Percentiles rank a stretch among this genome's conserved stretches.
These are phyloP conservation scores for Bathynomus jamesi DNA, from an alignment of 1,140 invertebrate genomes.

Conservation along the genomic window DNA sequence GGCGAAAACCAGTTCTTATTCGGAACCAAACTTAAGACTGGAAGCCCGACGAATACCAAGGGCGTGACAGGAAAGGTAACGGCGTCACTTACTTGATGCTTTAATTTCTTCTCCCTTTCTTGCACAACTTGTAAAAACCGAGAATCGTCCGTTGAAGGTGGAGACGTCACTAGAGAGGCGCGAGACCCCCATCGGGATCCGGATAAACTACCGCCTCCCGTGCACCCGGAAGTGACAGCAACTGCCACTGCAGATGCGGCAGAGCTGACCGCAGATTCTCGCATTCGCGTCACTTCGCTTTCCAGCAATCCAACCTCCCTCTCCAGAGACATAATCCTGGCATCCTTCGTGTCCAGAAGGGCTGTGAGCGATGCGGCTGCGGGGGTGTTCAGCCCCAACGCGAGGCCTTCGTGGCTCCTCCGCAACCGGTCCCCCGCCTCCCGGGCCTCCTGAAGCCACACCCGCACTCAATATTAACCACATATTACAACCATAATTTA, in stretches of 20 bases:
- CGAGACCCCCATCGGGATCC: conserved; percentile 32
- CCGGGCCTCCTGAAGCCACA: conserved; percentile 34
- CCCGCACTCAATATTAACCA: conserved; percentile 23
- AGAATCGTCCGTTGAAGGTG: conserved; percentile 34
- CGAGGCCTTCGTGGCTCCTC: conserved; percentile 29
- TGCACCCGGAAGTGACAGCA: conserved; percentile 11
- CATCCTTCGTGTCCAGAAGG: conserved; percentile 74
- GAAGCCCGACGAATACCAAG: not conserved
- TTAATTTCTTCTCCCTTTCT: conserved; percentile 35
- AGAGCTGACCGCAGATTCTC: conserved; percentile 45
- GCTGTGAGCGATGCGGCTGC: conserved; percentile 59
- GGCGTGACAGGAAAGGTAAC: not conserved
- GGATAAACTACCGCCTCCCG: conserved; percentile 14
- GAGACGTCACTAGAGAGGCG: conserved; percentile 31
- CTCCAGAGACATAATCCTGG: conserved; percentile 72
- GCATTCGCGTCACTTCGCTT: conserved; percentile 50
- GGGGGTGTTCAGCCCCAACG: conserved; percentile 42
- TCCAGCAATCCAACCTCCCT: conserved; percentile 64
- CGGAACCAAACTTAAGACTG: not conserved
- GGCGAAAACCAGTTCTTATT: not conserved
- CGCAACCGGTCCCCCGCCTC: conserved; percentile 28
- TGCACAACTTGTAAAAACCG: conserved; percentile 34
- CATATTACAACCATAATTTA: not conserved
- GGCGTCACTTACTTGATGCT: conserved; percentile 32
- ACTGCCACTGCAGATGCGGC: not conserved